Conservation (phyloP, 2,888 invertebrate genomes). For the Oscheius onirici region DNA sequence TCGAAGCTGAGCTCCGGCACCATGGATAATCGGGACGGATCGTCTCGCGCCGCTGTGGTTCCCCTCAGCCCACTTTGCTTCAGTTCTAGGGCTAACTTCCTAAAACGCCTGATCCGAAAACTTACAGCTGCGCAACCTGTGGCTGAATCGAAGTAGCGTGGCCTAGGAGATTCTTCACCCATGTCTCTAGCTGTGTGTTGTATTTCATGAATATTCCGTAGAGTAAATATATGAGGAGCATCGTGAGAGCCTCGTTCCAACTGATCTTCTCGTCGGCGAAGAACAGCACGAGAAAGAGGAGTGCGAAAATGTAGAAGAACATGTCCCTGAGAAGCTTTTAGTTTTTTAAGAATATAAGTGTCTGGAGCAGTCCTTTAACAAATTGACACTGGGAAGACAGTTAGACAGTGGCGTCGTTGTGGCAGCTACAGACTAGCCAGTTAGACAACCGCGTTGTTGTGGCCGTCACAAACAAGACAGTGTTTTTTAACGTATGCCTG, state of each 20-base stretch:
- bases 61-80: constrained; percentile 21
- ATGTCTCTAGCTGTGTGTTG: constrained; percentile 61
- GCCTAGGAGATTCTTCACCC: constrained; percentile 17
- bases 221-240: constrained; percentile 64
- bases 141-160: not conserved
- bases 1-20: constrained; percentile 44
- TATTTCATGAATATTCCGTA: constrained; percentile 70
- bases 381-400: too few species aligned
- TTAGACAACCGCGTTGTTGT: too few species aligned
- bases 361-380: too few species aligned
- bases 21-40: constrained; percentile 49
- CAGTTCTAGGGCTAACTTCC: constrained; percentile 20
- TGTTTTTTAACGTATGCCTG: too few species aligned
- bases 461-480: too few species aligned
- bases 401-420: too few species aligned
- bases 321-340: constrained; percentile 66
- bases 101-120: not conserved
- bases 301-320: constrained; percentile 62
- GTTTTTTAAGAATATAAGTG: too few species aligned
- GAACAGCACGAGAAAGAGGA: constrained; percentile 59
- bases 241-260: constrained; percentile 61
- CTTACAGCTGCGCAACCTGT: not conserved
- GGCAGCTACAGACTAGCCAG: too few species aligned
- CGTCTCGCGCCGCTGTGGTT: constrained; percentile 29
- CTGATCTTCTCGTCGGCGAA: constrained; percentile 60